These are phyloP conservation scores for Melanotaenia maccullochi DNA, from an alignment of 2,797 vertebrate species.

Conservation along the genomic window DNA sequence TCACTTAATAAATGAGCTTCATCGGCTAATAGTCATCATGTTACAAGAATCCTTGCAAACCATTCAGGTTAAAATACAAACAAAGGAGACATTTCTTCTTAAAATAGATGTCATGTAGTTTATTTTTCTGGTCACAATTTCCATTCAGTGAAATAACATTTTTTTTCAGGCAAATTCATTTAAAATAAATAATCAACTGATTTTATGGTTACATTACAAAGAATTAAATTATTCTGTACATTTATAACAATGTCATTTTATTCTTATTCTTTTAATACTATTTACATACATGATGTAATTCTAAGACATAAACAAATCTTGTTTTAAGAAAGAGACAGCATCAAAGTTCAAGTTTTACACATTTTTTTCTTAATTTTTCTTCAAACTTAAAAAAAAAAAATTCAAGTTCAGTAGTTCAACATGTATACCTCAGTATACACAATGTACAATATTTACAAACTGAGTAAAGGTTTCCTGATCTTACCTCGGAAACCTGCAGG, in stretches of 20 bases:
- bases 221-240: neutral
- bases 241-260: too few relatives aligned
- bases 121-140: conserved; percentile 3
- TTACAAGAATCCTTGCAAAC: neutral
- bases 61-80: neutral
- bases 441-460: conserved; percentile 10
- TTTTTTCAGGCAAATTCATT: neutral
- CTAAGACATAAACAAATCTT: neutral
- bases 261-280: neutral
- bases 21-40: neutral
- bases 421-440: neutral
- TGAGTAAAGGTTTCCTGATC: neutral
- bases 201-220: neutral
- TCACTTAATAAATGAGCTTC: neutral
- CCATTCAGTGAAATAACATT: neutral
- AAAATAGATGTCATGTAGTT: neutral
- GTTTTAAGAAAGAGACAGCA: neutral
- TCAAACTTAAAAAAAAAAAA: too few relatives aligned
- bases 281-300: neutral
- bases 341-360: neutral
- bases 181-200: neutral
- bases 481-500: neutral
- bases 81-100: neutral
- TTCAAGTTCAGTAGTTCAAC: too few relatives aligned
- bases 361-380: neutral